Evolutionary conservation across 1,140 invertebrate species (phyloP).

Genomic region (Drosophila quadrilineata): DNA sequence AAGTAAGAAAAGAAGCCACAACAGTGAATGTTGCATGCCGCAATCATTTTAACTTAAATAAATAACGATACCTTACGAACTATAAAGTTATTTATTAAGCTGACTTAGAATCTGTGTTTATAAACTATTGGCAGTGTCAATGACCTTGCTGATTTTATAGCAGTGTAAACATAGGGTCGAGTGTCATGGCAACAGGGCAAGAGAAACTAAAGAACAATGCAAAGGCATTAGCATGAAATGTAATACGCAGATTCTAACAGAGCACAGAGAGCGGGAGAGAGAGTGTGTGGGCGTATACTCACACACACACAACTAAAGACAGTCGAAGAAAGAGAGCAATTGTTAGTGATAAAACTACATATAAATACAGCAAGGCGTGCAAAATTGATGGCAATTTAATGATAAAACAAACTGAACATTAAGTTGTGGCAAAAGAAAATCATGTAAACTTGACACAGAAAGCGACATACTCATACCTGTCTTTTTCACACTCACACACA

Average conservation of each 20-base stretch:
- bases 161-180: slow-evolving; percentile 7
- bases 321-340: neutral
- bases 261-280: slow-evolving; percentile 4
- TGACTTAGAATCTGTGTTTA: neutral
- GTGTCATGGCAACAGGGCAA: slow-evolving; percentile 23
- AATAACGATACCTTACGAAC: too few relatives aligned
- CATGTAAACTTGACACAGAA: slow-evolving; percentile 59
- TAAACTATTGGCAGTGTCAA: neutral
- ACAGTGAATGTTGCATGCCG: neutral
- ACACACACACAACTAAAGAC: neutral
- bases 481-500: neutral
- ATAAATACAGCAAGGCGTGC: slow-evolving; percentile 29
- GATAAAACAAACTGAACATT: slow-evolving; percentile 11
- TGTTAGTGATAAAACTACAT: slow-evolving; percentile 31
- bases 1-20: slow-evolving; percentile 31
- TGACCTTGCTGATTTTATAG: neutral
- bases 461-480: slow-evolving; percentile 18
- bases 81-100: too few relatives aligned
- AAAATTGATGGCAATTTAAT: slow-evolving; percentile 31
- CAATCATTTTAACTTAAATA: neutral
- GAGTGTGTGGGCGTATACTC: neutral
- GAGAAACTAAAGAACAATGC: slow-evolving; percentile 14
- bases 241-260: slow-evolving; percentile 31
- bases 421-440: slow-evolving; percentile 23
- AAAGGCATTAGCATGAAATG: neutral